Evolutionary conservation across 2,888 invertebrate species (phyloP), one percentile per base, ranked within the genome.

Genomic region (Orthosia cruda): DNA sequence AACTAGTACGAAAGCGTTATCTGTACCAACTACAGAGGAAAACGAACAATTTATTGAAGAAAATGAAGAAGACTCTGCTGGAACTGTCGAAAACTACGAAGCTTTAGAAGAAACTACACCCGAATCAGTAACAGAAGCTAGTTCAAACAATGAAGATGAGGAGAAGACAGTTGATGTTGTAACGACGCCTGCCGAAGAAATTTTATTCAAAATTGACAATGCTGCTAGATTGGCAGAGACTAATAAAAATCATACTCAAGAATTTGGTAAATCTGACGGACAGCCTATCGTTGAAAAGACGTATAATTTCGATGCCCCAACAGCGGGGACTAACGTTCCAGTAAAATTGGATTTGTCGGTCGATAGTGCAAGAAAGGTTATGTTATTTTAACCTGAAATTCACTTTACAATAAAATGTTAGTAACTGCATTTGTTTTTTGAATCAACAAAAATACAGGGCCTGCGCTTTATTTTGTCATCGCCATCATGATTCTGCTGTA

Each of bases 261-360:
- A 74, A 18, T 74, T 74, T 18, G 74, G 74, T 20, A 74, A 47
- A 3, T 2, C 16, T 1, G 20, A 50, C 3, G 74, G 74, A 13
- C 18, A 50, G 11, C 74, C 74, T 16, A 66, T 74, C 5, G 74
- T 74, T 50, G 66, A 26, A 50, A 74, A 74, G 26, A 74, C 74
- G 0, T 74, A 74, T 45, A 74, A 74, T 52, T 74, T 74, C 13
- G 4, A 74, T 47, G 32, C 18, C 3, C 20, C 50, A 13, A 13
- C 3, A 13, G 66, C 15, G 0, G 57, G 57, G 13, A 13, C 1
- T 4, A 12, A 0, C 1, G 15, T 0, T 5, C 3, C 57, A 13
- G 4, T 11, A 20, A 11, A 26, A 32, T 50, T 66, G 18, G 5
- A 66, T 13, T 3, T 47, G 11, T 66, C 74, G 1, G 58, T 13